These are phyloP conservation scores for Ptychoptera albimana DNA, from an alignment of 2,888 invertebrate species.

Conservation along the genomic window DNA sequence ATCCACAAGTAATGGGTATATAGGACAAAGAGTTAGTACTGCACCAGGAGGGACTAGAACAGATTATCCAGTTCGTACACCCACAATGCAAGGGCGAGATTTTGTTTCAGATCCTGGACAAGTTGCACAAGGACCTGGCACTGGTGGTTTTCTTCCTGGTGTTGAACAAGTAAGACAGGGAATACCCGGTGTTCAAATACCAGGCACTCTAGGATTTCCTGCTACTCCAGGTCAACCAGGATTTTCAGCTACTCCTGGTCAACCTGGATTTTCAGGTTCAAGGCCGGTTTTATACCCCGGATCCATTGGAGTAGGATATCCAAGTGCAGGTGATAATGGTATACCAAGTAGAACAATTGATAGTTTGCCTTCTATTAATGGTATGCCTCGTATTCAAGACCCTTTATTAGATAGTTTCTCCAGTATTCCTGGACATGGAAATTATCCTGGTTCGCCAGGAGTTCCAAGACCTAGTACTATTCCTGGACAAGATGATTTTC, in stretches of 20 bases:
- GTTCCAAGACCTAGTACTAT: no score
- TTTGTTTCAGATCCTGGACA: background rate
- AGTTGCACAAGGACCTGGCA: background rate
- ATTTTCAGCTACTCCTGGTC: background rate
- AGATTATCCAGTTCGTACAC: no score
- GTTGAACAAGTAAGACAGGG: no score
- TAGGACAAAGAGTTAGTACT: background rate
- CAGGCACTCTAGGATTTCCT: background rate
- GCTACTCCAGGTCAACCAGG: background rate
- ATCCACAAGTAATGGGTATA: background rate
- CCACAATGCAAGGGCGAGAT: background rate
- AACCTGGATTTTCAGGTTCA: background rate
- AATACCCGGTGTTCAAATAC: background rate
- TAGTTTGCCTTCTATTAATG: no score
- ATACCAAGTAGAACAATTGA: no score
- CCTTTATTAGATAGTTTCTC: no score
- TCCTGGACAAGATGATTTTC: no score
- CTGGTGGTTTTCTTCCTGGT: background rate
- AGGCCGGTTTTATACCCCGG: background rate
- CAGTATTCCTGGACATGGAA: no score
- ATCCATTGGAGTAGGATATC: background rate
- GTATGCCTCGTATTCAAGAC: no score
- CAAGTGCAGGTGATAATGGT: background rate
- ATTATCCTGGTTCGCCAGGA: no score
- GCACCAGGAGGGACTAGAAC: no score